These are phyloP conservation scores for Oxystoma pomonae DNA, from an alignment of 2,888 invertebrate species.

Conservation along the genomic window DNA sequence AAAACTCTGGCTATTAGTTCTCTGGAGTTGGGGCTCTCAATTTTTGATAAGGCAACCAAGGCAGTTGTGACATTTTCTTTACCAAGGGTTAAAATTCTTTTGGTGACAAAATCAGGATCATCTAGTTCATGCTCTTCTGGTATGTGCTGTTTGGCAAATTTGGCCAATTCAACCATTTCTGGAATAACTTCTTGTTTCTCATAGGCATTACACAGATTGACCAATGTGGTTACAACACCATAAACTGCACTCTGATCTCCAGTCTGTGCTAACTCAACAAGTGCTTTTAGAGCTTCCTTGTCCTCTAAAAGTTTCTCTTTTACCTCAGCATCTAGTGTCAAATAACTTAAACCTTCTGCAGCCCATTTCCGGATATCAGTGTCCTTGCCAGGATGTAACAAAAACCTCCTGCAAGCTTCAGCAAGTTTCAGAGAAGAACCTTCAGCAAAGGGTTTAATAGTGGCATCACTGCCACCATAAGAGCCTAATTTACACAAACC, in stretches of 20 bases:
- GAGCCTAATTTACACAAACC: constrained; percentile 92
- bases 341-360: constrained; percentile 92
- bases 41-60: constrained; percentile 83
- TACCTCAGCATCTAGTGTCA: constrained; percentile 96
- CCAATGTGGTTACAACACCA: constrained; percentile 90
- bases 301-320: constrained; percentile 95
- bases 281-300: constrained; percentile 70
- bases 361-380: constrained; percentile 93
- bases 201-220: constrained; percentile 95
- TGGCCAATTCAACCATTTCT: constrained; percentile 95
- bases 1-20: constrained; percentile 89
- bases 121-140: constrained; percentile 95
- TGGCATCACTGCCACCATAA: constrained; percentile 92
- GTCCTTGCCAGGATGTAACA: constrained; percentile 67
- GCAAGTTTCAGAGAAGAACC: constrained; percentile 90
- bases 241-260: constrained; percentile 86
- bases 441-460: constrained; percentile 92
- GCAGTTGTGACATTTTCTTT: constrained; percentile 87
- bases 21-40: constrained; percentile 88
- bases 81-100: constrained; percentile 70
- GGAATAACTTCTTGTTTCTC: constrained; percentile 95
- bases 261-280: constrained; percentile 84
- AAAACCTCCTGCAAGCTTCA: constrained; percentile 87
- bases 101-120: constrained; percentile 80
- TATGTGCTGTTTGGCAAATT: constrained; percentile 98